Base-by-base conservation (phyloP, 2,888 invertebrate genomes). In the Bellardia bayeri region DNA sequence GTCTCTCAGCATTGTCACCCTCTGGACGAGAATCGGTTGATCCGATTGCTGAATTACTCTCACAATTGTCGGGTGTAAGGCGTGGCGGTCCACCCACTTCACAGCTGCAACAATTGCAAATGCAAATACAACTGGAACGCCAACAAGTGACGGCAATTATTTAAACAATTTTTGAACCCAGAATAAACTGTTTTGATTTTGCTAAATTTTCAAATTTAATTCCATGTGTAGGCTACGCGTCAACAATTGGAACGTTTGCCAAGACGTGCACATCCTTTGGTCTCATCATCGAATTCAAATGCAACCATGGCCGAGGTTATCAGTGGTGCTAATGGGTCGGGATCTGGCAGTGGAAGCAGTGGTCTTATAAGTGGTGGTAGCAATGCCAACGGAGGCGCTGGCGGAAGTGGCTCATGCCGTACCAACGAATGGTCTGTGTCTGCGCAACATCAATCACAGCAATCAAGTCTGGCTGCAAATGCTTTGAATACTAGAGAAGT, bases 1-100 rank as follows among this genome's bases (percentile, higher is more conserved):
- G 97, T 88, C 95, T 98, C 91, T 97, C 97, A 91, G 97, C 97
- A 90, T 94, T 97, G 92, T 97, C 97, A 91, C 98, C 98, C 90
- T 98, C 93, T 71, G 97, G 97, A 91, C 96, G 98, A 91, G 98
- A 98, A 94, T 96, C 97, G 89, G 98, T 98, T 89, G 99, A 99
- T 95, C 99, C 99, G 86, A 99, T 99, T 92, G 98, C 98, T 89
- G 99, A 99, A 95, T 95, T 99, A 89, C 95, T 99, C 89, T 98
- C 98, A 85, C 99, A 99, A 94, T 95, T 99, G 93, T 98, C 98
- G 74, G 98, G 98, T 91, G 98, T 98, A 90, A 95, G 99, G 91
- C 96, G 94, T 88, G 94, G 94, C 90, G 94, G 94, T 91, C 95
- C 95, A 93, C 95, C 91, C 91, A 96, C 97, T 90, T 96, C 96